Base-by-base conservation (phyloP, 2,797 vertebrate species). In the Coluber constrictor region DNA sequence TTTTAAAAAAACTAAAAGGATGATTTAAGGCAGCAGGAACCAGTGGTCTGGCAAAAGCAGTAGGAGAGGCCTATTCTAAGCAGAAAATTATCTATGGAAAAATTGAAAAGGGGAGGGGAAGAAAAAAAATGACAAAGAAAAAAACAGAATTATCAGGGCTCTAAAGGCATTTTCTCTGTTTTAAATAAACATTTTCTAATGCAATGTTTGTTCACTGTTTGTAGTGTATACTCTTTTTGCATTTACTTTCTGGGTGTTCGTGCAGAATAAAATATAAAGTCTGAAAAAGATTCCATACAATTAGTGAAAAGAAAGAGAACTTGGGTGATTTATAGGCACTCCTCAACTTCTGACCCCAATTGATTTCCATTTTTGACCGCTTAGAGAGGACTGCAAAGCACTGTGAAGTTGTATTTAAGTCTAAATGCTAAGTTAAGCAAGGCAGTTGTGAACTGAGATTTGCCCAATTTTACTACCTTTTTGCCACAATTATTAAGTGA, bases 11-110 rank as follows among this genome's bases (percentile, higher is more conserved):
- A 1, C 0, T 60, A 94, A 92, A 96, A 92, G 90, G 93, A 95
- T 96, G 96, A 97, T 97, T 96, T 96, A 97, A 94, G 93, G 95
- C 90, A 59, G 94, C 95, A 96, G 96, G 96, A 97, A 95, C 96
- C 93, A 0, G 96, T 2, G 86, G 95, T 55, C 95, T 96, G 97
- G 97, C 96, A 96, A 94, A 27, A 92, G 90, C 95, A 90, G 95
- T 90, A 0, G 93, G 94, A 96, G 96, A 94, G 96, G 97, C 96
- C 96, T 95, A 94, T 94, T 93, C 95, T 18, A 0, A 95, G 95
- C 91, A 51, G n/a, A 96, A 97, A 96, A 94, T 90, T 3, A 29
- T 86, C 37, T 87, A 89, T 94, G 70, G 43, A 60, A 95, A 96
- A 54, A 90, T 93, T 51, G 2, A 47, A 0, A 63, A 25, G 18